Base-by-base conservation (phyloP, 1,140 invertebrate genomes). In the Drosophila elegans region DNA sequence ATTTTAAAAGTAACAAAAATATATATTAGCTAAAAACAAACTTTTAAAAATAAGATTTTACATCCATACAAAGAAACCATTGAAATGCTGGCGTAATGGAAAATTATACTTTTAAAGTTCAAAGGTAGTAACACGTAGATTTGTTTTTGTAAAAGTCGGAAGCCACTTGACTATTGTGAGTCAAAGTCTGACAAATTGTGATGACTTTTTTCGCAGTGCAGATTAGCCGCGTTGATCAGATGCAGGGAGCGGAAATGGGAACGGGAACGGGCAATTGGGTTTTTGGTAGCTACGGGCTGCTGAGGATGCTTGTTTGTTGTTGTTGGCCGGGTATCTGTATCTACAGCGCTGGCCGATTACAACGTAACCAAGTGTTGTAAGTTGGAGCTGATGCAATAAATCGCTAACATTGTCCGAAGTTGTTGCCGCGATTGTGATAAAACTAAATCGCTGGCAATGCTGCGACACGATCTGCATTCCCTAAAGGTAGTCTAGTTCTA, bases 241-340 rank as follows among this genome's bases (percentile, higher is more conserved):
- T 52, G 25, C 54, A 60, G 41, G 36, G 52, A 46, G 48, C 12
- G 66, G 38, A 45, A 49, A 44, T 16, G 53, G 67, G 53, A 13
- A 41, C 52, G 29, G 48, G 46, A 56, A 48, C 55, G 29, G 53
- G 39, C 52, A 51, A 71, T 56, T 36, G 54, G 60, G 44, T 67
- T 78, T 82, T 75, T 83, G 76, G 80, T 83, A 79, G 80, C 80
- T 49, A 74, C 68, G 74, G 74, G 82, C 82, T 86, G 69, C 82
- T 86, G 82, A 86, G 78, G 83, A 86, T 86, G 74, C 82, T 86
- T 86, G 82, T 86, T 86, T 75, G 68, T 56, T 52, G 59, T 62
- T 83, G 67, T 51, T 68, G 44, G n/a, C 44, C 34, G 56, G 39
- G 80, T 84, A 84, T 84, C 75, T 84, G 56, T 63, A 48, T 71